A percentile compares a stretch with the other conserved stretches of the same genome.
Evolutionary conservation across 2,113 vertebrate species (phyloP).

Genomic region (Mesocricetus auratus): DNA sequence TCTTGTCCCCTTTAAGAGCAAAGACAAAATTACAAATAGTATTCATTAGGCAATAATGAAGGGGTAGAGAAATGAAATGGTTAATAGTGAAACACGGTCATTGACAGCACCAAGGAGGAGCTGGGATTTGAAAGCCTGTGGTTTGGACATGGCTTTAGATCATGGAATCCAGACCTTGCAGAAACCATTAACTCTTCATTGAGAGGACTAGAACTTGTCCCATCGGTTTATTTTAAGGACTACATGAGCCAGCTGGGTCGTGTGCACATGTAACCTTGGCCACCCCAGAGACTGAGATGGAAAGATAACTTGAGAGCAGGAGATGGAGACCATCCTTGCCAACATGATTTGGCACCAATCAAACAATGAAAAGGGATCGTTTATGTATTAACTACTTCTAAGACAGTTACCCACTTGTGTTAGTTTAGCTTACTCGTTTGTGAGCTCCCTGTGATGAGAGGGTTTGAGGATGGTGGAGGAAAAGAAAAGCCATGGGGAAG

Average conservation of each 20-base stretch:
- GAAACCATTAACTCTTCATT: neutral
- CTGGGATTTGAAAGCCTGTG: neutral
- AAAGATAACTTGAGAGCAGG: neutral
- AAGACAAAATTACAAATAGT: neutral
- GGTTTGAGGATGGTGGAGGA: neutral
- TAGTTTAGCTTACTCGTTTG: neutral
- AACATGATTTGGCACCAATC: neutral
- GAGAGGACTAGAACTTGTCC: neutral
- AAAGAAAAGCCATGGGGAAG: neutral
- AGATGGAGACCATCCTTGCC: neutral
- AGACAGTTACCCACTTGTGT: neutral
- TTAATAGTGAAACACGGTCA: neutral
- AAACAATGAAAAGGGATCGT: neutral
- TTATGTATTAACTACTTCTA: neutral
- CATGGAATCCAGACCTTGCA: neutral
- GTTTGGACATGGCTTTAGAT: neutral
- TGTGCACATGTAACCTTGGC: fast-evolving
- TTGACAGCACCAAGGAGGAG: neutral
- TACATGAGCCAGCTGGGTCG: neutral
- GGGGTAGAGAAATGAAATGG: neutral
- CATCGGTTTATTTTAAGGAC: neutral
- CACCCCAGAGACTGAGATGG: neutral
- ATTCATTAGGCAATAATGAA: neutral
- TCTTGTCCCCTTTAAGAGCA: neutral
- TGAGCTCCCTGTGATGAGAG: neutral